Percentiles rank a stretch among this genome's conserved stretches.
Conservation (phyloP, 2,113 vertebrate species). For the Ifrita kowaldi region DNA sequence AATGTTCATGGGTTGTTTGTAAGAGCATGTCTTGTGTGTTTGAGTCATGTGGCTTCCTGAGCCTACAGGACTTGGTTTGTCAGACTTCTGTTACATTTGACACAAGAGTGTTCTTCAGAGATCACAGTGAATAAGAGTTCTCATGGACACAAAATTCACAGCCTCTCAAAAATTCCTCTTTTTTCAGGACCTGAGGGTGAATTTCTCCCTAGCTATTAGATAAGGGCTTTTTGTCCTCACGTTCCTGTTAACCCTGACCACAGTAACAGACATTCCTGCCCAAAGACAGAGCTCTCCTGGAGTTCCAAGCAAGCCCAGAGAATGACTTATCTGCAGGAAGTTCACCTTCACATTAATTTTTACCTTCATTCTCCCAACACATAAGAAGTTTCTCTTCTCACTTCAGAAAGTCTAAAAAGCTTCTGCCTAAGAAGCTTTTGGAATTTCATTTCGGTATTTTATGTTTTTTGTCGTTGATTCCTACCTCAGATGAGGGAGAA, state of each 20-base stretch:
- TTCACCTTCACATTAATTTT: not conserved
- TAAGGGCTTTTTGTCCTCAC: not conserved
- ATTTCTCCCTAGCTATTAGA: not conserved
- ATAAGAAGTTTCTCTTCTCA: not conserved
- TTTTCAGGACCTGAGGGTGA: not conserved
- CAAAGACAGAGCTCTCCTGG: not conserved
- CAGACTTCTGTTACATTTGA: not conserved
- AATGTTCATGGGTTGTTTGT: not conserved
- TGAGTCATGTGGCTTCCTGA: slow-evolving; percentile 9
- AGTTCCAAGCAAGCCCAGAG: not conserved
- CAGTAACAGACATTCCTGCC: not conserved
- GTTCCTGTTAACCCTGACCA: not conserved
- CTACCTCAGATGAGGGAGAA: not conserved
- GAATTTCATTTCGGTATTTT: not conserved
- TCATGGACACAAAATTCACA: not conserved
- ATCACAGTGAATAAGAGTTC: not conserved
- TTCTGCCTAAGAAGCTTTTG: not conserved
- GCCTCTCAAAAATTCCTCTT: not conserved
- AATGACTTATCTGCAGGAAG: not conserved
- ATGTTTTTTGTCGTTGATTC: not conserved
- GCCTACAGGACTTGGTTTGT: slow-evolving; percentile 2
- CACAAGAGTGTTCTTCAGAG: not conserved
- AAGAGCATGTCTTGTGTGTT: not conserved
- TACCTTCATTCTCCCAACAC: not conserved
- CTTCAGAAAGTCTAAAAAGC: not conserved